Base-by-base conservation (phyloP, 2,113 vertebrate genomes). In the Hucho hucho region DNA sequence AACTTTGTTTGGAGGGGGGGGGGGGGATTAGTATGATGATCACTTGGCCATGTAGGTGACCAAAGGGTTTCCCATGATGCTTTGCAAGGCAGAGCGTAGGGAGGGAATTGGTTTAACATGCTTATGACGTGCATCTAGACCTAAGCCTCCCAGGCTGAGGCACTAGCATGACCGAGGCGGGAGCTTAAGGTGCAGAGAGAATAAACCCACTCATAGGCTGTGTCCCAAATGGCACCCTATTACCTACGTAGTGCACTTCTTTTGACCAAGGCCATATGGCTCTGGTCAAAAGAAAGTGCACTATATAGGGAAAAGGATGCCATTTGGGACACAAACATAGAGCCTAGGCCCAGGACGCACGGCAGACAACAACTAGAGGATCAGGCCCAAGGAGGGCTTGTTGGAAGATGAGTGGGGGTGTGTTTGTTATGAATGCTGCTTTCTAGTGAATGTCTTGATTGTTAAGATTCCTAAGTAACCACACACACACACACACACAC, bases 21-120 rank as follows among this genome's bases (percentile, higher is more conserved):
- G 26, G 26, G 64, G 76, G 80, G 86, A 85, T 89, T 89, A 87
- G 68, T 24, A 71, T 80, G 78, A 59, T 82, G 78, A 79, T 77
- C 64, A 46, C 70, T 75, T 69, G 37, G 28, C 65, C 16, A 18
- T n/a, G 28, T 11, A 67, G 29, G 28, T 32, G 64, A 67, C 29
- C 64, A 9, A 11, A 16, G 64, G 13, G 29, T 67, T 67, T 67
- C 29, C 29, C 18, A 29, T 32, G 18, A 32, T 25, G 64, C 26
- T 20, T 29, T 66, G 64, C 14, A 66, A 16, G 28, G 14, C 16
- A 29, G 65, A 14, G 29, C 28, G 65, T 20, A 28, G 65, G 29
- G 65, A 20, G 28, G 65, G 29, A 37, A 32, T 28, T 20, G 65
- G 65, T 32, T 67, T 18, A 32, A 28, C 14, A n/a, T 32, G 28